Evolutionary conservation across 2,113 vertebrate species (phyloP).

Genomic region (Coptodon rendalli): DNA sequence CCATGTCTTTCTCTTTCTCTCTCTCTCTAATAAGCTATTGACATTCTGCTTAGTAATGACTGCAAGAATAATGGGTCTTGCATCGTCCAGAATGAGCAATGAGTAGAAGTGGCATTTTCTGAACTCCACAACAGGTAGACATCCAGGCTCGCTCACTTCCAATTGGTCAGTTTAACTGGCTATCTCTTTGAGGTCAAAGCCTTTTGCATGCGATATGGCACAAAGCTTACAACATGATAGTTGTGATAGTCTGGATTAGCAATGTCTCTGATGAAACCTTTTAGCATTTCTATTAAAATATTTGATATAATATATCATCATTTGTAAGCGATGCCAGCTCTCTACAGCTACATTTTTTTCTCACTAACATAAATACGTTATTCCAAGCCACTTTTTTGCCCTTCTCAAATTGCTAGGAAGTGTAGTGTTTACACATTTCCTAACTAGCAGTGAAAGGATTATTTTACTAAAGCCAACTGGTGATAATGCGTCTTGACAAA

Average conservation of each 20-base stretch:
- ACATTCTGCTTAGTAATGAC: conserved; percentile 64
- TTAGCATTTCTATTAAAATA: neutral
- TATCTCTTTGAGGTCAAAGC: conserved; percentile 10
- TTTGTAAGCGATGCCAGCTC: neutral
- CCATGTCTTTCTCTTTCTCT: neutral
- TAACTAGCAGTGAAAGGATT: neutral
- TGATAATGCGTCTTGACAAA: conserved; percentile 22
- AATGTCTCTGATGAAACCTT: neutral
- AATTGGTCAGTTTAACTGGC: conserved; percentile 42
- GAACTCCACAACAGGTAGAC: conserved; percentile 32
- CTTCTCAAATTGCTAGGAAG: neutral
- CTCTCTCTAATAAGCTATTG: conserved; percentile 52
- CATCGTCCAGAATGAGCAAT: conserved; percentile 37
- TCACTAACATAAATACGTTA: neutral
- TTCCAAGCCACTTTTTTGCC: neutral
- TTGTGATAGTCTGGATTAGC: neutral
- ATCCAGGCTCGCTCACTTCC: conserved; percentile 5
- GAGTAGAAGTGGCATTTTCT: conserved; percentile 46
- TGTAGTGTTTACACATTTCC: neutral
- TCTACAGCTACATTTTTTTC: neutral
- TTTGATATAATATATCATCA: neutral
- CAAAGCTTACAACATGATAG: neutral
- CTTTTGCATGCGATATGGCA: neutral
- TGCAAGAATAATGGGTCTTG: conserved; percentile 48
- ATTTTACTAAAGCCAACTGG: conserved; percentile 9